phyloP scores from a whole-genome alignment of 2,888 invertebrate genomes.

The Callyntrura sp. region DNA sequence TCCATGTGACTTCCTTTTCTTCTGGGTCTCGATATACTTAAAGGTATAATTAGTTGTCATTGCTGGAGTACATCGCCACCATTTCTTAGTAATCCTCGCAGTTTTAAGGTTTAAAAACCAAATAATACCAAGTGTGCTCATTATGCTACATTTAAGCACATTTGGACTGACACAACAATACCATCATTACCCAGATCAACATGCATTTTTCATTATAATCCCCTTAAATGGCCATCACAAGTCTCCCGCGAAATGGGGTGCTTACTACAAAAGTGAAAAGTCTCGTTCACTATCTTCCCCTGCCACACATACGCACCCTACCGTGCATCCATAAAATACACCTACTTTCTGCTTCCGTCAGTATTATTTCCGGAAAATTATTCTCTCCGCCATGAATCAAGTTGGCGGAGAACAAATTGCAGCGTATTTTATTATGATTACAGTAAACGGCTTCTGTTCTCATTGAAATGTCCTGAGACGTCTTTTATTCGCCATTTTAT shows the following conservation, averaged over 20 bases:
- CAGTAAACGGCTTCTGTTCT: neutral
- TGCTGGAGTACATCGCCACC: no score
- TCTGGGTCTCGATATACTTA: no score
- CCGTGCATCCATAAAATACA: neutral
- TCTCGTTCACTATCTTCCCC: neutral
- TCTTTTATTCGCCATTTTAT: no score
- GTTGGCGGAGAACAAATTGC: neutral
- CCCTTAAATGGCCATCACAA: neutral
- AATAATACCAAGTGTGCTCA: neutral
- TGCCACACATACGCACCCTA: neutral
- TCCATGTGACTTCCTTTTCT: no score
- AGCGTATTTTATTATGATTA: slow-evolving; percentile 5
- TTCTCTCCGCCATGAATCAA: neutral
- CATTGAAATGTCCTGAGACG: no score
- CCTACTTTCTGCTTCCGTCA: neutral
- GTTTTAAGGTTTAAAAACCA: neutral
- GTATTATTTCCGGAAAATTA: neutral
- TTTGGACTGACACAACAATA: neutral
- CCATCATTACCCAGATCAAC: neutral
- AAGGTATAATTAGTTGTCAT: no score
- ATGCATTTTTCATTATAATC: slow-evolving; percentile 29
- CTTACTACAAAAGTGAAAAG: neutral
- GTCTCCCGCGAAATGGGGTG: neutral
- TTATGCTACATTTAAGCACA: slow-evolving; percentile 8
- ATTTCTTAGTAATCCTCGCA: neutral